Percentiles rank a stretch among this genome's conserved stretches.
These are phyloP conservation scores for Cebus imitator DNA, from an alignment of 2,113 vertebrate species.

Conservation along the genomic window DNA sequence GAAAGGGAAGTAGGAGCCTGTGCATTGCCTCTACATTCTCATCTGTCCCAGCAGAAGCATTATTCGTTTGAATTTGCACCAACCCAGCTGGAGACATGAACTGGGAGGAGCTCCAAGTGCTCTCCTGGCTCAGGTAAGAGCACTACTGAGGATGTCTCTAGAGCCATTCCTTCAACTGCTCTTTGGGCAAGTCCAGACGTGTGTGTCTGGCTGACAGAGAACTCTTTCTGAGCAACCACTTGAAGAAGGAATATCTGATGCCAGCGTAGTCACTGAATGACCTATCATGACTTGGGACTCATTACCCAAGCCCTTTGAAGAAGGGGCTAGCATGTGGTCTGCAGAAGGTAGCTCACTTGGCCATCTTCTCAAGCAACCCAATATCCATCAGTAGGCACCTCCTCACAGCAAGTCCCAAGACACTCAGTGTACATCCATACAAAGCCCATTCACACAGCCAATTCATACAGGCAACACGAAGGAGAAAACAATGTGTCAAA, in stretches of 20 bases:
- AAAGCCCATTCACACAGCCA: not conserved
- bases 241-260: not conserved
- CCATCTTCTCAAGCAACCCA: not conserved
- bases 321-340: fast-evolving
- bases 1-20: not conserved
- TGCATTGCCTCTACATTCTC: not conserved
- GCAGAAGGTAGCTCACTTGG: not conserved
- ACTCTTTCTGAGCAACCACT: not conserved
- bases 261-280: not conserved
- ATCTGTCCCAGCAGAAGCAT: not conserved
- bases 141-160: fast-evolving
- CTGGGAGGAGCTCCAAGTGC: not conserved
- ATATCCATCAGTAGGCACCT: not conserved
- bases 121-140: not conserved
- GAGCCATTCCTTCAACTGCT: not conserved
- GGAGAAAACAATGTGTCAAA: not conserved
- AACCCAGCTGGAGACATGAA: not conserved
- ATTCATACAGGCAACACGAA: not conserved
- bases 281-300: too few relatives aligned
- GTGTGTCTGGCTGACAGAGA: not conserved
- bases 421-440: fast-evolving
- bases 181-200: not conserved
- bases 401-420: not conserved
- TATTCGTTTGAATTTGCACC: not conserved
- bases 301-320: not conserved